These are phyloP conservation scores for Rhagonycha fulva DNA, from an alignment of 2,888 invertebrate genomes.

Conservation along the genomic window DNA sequence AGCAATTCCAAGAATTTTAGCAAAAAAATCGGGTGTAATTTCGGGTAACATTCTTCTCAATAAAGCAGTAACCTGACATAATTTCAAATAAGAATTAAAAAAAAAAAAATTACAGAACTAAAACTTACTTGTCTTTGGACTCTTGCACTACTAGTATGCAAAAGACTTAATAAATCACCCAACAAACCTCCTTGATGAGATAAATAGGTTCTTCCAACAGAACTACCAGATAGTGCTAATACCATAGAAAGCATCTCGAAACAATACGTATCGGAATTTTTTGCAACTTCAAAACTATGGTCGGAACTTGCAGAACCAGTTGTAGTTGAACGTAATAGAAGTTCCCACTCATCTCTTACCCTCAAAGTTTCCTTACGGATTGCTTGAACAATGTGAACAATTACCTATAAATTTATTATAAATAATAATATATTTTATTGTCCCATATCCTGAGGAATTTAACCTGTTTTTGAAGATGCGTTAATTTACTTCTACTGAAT, in stretches of 20 bases:
- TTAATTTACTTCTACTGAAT: slow-evolving; percentile 91
- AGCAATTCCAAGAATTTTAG: slow-evolving; percentile 74
- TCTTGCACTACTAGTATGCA: slow-evolving; percentile 93
- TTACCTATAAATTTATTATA: slow-evolving; percentile 61
- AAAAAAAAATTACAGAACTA: not conserved
- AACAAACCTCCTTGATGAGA: slow-evolving; percentile 87
- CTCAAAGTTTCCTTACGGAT: slow-evolving; percentile 87
- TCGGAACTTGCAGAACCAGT: slow-evolving; percentile 47
- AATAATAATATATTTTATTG: not conserved
- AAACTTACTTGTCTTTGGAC: slow-evolving; percentile 84
- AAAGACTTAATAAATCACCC: slow-evolving; percentile 79
- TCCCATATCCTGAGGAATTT: not conserved
- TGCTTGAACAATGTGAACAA: slow-evolving; percentile 87
- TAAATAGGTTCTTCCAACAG: slow-evolving; percentile 86
- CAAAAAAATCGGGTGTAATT: slow-evolving; percentile 83
- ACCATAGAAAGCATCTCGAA: slow-evolving; percentile 98
- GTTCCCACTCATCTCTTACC: slow-evolving; percentile 91
- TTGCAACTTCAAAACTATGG: slow-evolving; percentile 56
- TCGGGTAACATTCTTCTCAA: slow-evolving; percentile 87
- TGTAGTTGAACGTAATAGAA: slow-evolving; percentile 59
- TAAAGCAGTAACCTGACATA: slow-evolving; percentile 75
- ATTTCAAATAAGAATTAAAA: not conserved
- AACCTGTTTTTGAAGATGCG: slow-evolving; percentile 91
- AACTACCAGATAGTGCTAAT: slow-evolving; percentile 89
- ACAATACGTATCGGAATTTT: slow-evolving; percentile 86